Evolutionary conservation across 1,140 invertebrate species (phyloP), one percentile per base, ranked within the genome.

Genomic region (Halyomorpha halys): DNA sequence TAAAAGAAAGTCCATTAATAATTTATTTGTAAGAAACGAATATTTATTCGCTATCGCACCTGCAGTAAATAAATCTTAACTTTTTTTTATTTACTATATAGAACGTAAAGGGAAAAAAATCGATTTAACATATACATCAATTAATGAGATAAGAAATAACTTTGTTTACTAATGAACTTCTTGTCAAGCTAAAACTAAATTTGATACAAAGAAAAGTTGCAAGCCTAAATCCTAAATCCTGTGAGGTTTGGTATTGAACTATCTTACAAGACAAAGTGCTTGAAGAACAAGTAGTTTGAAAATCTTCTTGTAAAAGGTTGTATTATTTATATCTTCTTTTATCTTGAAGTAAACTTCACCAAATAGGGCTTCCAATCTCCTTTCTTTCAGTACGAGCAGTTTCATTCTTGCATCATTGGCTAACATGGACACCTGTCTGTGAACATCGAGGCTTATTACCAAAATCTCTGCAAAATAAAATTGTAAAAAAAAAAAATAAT

Each of bases 221-320:
- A 30, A 30, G 27, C 27, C 27, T 30, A 4, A 30, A 30, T 9
- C 16, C 49, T 53, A 2, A 6, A 16, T 2, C 34, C 11, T 39
- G 11, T 39, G 1, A 39, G 34, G 4, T 39, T 49, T 49, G 47
- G n/a, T 49, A 19, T 18, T 19, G 2, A 3, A 21, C 6, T 49
- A 49, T 49, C 47, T 49, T 21, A 25, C 53, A 16, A 56, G 14
- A 23, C 53, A 56, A 30, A 60, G 30, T 39, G 59, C 59, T 30
- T 60, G 59, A 14, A 60, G 59, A 39, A 60, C 18, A 18, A 60
- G 59, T 18, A 13, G 14, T 15, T 34, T 34, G 30, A 60, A 19
- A 30, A 60, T 34, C 59, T 23, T 60, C 34, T 19, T 60, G n/a
- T 60, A 60, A 30, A 60, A 60, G 25, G 25, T 6, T 18, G 6